phyloP scores from a whole-genome alignment of 92 coral and sea anemone species.

The Paramuricea clavata region DNA sequence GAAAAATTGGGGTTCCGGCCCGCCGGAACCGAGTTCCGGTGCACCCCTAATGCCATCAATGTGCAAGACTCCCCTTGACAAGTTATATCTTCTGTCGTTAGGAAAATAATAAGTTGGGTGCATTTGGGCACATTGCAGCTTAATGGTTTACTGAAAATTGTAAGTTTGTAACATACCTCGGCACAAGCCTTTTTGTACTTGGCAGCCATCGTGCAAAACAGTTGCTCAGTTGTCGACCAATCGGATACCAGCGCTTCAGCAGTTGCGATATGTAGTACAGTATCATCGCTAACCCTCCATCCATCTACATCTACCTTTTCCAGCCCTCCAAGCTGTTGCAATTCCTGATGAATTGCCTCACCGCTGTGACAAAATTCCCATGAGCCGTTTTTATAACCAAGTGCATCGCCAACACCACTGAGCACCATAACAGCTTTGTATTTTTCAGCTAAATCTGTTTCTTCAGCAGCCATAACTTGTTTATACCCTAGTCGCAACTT shows the following conservation, averaged over 20 bases:
- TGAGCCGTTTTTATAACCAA: conserved; percentile 85
- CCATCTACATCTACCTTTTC: conserved; percentile 71
- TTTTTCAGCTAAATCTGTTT: conserved; percentile 27
- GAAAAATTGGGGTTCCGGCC: too few species aligned
- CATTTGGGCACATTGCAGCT: too few species aligned
- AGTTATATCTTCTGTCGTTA: too few species aligned
- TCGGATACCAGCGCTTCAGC: conserved; percentile 87
- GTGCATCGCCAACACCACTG: conserved; percentile 96
- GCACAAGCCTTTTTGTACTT: conserved; percentile 71
- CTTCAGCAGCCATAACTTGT: background rate
- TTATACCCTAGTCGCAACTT: background rate
- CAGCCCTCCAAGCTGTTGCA: conserved; percentile 81
- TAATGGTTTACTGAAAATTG: too few species aligned
- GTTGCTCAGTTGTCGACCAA: conserved; percentile 82
- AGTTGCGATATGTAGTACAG: conserved; percentile 88
- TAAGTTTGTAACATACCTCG: background rate
- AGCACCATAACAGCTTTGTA: conserved; percentile 83
- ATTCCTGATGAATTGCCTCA: conserved; percentile 70
- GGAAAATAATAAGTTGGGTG: too few species aligned
- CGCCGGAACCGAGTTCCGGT: too few species aligned
- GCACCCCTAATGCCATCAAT: too few species aligned
- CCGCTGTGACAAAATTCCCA: conserved; percentile 94
- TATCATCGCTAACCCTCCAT: conserved; percentile 95
- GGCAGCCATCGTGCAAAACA: conserved; percentile 72
- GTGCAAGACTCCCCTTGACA: too few species aligned